phyloP scores from a whole-genome alignment of 2,797 vertebrate genomes.

The Spondyliosoma cantharus region DNA sequence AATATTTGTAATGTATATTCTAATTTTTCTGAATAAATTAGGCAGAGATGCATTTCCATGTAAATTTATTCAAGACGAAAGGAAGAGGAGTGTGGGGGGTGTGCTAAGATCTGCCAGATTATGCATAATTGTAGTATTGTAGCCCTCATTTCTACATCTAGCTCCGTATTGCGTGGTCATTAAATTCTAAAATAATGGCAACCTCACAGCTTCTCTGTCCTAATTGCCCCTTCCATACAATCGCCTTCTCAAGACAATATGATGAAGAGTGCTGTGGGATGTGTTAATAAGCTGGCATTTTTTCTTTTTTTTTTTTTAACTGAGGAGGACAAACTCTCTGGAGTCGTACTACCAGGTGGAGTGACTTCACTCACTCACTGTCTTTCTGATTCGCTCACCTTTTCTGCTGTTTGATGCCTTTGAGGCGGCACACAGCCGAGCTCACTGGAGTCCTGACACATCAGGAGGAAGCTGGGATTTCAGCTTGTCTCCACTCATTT shows the following conservation, averaged over 20 bases:
- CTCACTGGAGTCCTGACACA: conserved; percentile 54
- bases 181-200: conserved; percentile 92
- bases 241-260: conserved; percentile 87
- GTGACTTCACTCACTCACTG: conserved; percentile 72
- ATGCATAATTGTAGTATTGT: conserved; percentile 89
- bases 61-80: conserved; percentile 88
- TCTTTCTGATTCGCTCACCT: conserved; percentile 60
- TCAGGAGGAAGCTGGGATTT: conserved; percentile 65
- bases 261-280: conserved; percentile 83
- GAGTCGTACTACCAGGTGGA: conserved; percentile 61
- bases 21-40: conserved; percentile 89
- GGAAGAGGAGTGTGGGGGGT: conserved; percentile 81
- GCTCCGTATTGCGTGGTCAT: conserved; percentile 88
- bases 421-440: conserved; percentile 56
- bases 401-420: conserved; percentile 64
- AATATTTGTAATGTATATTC: conserved; percentile 89
- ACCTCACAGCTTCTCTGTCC: conserved; percentile 86
- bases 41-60: conserved; percentile 86
- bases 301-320: conserved; percentile 49
- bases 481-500: conserved; percentile 72
- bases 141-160: conserved; percentile 87
- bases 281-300: conserved; percentile 87
- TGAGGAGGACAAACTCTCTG: conserved; percentile 76
- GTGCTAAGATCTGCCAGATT: conserved; percentile 86
- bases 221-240: conserved; percentile 89